phyloP scores from a whole-genome alignment of 2,113 vertebrate genomes.

The Ameiurus melas region DNA sequence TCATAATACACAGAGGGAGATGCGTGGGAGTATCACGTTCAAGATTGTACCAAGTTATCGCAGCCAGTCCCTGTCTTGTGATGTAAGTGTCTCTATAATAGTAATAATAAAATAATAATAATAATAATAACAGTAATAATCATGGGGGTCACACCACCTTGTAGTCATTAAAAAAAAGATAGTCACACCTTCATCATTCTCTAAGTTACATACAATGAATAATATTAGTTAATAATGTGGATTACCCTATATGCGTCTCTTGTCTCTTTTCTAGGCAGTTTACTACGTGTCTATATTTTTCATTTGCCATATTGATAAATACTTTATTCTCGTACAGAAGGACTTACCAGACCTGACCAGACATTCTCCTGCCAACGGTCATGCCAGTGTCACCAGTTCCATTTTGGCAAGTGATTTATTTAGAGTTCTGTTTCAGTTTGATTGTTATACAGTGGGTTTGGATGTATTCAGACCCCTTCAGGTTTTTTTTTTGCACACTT shows the following conservation, averaged over 20 bases:
- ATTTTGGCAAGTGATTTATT: constrained; percentile 90
- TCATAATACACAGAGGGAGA: constrained; percentile 83
- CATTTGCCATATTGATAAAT: background rate
- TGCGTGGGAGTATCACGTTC: constrained; percentile 98
- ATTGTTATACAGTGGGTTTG: background rate
- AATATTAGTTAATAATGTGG: background rate
- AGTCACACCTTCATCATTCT: background rate
- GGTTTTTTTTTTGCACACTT: background rate
- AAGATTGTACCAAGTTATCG: constrained; percentile 98
- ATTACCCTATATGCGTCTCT: background rate
- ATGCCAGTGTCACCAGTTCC: constrained; percentile 99
- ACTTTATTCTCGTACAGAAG: constrained; percentile 79
- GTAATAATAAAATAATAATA: background rate
- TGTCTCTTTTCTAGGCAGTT: background rate
- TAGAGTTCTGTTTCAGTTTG: background rate
- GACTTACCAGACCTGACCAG: constrained; percentile 95
- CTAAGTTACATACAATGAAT: background rate
- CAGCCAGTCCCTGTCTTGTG: constrained; percentile 90
- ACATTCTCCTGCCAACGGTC: constrained; percentile 97
- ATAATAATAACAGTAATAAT: background rate
- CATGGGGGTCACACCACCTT: background rate
- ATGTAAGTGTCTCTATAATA: constrained; percentile 74
- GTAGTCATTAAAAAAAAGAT: background rate
- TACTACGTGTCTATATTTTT: background rate
- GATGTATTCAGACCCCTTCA: background rate